Evolutionary conservation across 2,797 vertebrate species (phyloP).

Genomic region (Phoebastria nigripes): DNA sequence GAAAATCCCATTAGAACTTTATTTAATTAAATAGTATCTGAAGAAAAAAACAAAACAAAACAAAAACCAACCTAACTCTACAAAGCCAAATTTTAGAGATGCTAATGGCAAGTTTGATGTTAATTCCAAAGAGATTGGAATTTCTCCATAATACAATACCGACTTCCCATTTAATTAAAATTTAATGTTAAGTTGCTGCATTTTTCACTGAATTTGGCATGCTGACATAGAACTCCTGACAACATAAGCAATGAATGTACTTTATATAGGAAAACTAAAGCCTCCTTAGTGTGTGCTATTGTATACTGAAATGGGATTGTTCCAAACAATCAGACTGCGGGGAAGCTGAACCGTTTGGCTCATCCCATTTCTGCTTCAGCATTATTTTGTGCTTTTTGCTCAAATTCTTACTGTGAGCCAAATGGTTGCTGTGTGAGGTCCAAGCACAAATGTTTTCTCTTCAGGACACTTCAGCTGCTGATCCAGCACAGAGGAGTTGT

Average conservation of each 20-base stretch:
- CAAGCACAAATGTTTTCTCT: neutral
- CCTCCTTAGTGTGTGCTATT: neutral
- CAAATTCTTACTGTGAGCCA: neutral
- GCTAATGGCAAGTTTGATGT: neutral
- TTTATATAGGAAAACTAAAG: neutral
- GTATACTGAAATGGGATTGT: neutral
- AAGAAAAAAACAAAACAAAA: neutral
- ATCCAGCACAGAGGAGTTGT: neutral
- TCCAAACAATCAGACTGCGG: neutral
- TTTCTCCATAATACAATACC: neutral
- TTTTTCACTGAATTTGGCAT: neutral
- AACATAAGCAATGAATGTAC: neutral
- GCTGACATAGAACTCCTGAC: neutral
- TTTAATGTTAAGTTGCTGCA: neutral
- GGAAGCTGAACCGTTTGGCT: neutral
- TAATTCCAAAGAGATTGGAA: neutral
- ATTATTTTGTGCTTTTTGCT: neutral
- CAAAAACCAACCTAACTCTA: neutral
- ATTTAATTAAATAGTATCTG: neutral
- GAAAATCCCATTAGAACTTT: neutral
- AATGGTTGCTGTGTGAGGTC: neutral
- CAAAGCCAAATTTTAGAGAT: neutral
- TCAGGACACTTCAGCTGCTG: neutral
- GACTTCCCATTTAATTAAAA: neutral
- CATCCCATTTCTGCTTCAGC: neutral